Percentiles rank a stretch among this genome's conserved stretches.
Evolutionary conservation across 2,797 vertebrate species (phyloP).

Genomic region (Alexandromys oeconomus): DNA sequence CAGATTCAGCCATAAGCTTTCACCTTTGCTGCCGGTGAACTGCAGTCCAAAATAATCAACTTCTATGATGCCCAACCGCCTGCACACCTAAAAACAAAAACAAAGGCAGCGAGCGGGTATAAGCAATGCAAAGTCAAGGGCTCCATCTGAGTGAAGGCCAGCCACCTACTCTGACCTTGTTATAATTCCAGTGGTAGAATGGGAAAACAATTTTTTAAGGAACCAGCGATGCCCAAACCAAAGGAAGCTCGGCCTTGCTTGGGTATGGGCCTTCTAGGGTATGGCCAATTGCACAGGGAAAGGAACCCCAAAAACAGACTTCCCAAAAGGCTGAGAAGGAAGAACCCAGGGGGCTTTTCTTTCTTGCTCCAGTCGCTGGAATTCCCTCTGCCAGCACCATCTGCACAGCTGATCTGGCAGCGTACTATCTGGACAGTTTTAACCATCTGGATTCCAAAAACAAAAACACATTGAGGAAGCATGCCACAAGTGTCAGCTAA

Average conservation of each 20-base stretch:
- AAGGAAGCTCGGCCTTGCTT: not conserved
- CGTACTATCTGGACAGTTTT: conserved; percentile 71
- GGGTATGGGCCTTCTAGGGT: too few relatives aligned
- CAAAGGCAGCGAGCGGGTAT: not conserved
- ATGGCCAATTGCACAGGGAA: not conserved
- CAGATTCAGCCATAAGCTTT: conserved; percentile 98
- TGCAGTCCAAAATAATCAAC: conserved; percentile 99
- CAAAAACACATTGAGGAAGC: conserved; percentile 51
- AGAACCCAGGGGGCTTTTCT: not conserved
- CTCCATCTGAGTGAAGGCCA: not conserved
- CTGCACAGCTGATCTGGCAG: conserved; percentile 69
- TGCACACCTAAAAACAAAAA: conserved; percentile 93
- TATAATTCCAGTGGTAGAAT: not conserved
- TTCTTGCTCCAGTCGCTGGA: conserved; percentile 40
- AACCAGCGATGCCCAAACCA: not conserved
- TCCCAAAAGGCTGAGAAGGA: not conserved
- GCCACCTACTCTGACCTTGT: not conserved
- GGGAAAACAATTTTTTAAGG: conserved; percentile 8
- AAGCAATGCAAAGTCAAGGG: conserved; percentile 30
- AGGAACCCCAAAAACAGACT: conserved; percentile 4
- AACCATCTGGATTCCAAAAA: conserved; percentile 76
- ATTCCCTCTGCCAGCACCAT: conserved; percentile 66
- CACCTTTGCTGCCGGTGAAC: conserved; percentile 97
- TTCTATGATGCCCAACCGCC: conserved; percentile 97
- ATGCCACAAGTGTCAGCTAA: conserved; percentile 81